Evolutionary conservation across 2,113 vertebrate species (phyloP).

Genomic region (Seriola dumerili): DNA sequence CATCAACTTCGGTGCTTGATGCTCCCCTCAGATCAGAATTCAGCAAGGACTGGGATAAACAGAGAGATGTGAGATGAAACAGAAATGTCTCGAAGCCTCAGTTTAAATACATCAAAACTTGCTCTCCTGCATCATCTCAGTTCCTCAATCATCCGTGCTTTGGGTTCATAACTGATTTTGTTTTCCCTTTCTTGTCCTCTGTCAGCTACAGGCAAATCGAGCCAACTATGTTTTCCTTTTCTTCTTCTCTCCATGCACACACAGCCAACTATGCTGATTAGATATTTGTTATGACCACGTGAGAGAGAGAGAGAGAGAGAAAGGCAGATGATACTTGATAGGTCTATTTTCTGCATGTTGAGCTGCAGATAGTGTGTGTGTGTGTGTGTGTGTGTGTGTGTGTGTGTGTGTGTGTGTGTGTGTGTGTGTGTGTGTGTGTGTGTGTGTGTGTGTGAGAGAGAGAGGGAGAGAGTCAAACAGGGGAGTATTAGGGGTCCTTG

Average conservation of each 20-base stretch:
- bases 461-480: conserved; percentile 24
- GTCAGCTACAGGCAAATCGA: conserved; percentile 16
- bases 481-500: conserved; percentile 58
- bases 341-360: conserved; percentile 65
- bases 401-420: conserved; percentile 20
- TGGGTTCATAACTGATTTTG: conserved; percentile 28
- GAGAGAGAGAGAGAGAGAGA: conserved; percentile 1
- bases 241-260: conserved; percentile 22
- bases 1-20: not conserved
- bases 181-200: conserved; percentile 12
- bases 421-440: conserved; percentile 38
- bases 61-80: conserved; percentile 18
- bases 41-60: conserved; percentile 12
- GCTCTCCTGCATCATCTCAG: conserved; percentile 25
- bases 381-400: not conserved
- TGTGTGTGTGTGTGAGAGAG: conserved; percentile 19
- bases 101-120: conserved; percentile 2
- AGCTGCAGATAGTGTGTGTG: conserved; percentile 47
- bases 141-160: conserved; percentile 5
- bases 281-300: conserved; percentile 64
- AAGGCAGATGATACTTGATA: conserved; percentile 64
- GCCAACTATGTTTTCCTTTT: conserved; percentile 42
- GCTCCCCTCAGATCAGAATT: conserved; percentile 32
- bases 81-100: conserved; percentile 5
- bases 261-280: conserved; percentile 65